phyloP scores from a whole-genome alignment of 2,113 vertebrate species.

The Lagopus leucura region DNA sequence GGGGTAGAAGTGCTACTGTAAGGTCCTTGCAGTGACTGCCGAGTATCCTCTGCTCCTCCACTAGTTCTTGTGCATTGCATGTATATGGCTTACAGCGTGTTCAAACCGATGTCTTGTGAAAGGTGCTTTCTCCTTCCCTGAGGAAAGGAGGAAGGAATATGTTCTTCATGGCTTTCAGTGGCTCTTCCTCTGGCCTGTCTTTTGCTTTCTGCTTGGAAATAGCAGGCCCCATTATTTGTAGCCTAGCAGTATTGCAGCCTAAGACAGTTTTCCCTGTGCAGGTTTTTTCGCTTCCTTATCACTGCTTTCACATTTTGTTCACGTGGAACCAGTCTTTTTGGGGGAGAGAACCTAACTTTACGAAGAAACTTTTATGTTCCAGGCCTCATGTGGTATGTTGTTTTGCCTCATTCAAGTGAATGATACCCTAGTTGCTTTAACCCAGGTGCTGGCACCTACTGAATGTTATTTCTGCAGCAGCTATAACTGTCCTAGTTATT shows the following conservation, averaged over 20 bases:
- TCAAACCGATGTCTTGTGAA: neutral
- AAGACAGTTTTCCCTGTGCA: neutral
- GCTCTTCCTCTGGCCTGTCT: neutral
- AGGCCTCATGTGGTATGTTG: neutral
- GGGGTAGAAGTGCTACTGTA: neutral
- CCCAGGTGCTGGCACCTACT: rapidly evolving
- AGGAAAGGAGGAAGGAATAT: neutral
- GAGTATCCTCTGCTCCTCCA: neutral
- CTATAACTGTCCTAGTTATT: neutral
- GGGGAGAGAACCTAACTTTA: neutral
- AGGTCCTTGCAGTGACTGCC: neutral
- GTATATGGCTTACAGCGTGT: neutral
- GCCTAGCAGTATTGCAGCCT: rapidly evolving
- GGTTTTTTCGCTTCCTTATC: neutral
- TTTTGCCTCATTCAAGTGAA: neutral
- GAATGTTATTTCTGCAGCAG: neutral
- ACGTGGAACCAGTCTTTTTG: rapidly evolving
- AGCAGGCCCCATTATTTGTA: neutral
- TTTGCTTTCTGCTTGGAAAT: neutral
- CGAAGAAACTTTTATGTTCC: neutral
- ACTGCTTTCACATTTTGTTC: neutral
- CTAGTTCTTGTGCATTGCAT: rapidly evolving
- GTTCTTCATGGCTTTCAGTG: neutral
- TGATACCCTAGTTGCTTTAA: neutral
- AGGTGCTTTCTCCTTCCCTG: neutral